Evolutionary conservation across 2,113 vertebrate species (phyloP), one percentile per base, ranked within the genome.

Genomic region (Oenanthe melanoleuca): DNA sequence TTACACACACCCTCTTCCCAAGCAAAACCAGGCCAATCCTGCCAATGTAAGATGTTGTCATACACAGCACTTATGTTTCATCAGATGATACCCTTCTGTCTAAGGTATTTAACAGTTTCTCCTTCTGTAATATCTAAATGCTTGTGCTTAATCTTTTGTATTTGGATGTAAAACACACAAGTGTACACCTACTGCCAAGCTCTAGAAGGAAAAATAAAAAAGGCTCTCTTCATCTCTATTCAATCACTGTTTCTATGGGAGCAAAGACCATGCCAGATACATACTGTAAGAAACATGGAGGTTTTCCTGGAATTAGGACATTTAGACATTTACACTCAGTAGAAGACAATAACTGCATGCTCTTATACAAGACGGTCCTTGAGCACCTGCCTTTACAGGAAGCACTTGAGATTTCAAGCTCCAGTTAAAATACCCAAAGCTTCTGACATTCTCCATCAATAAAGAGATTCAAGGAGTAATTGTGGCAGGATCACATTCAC

Each of bases 281-380:
- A 77, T 29, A 18, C 9, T 26, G 3, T 21, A 85, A 71, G 20
- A 78, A 73, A 29, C 4, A 2, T 1, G 5, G 21, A 5, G 0
- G 1, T 14, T 60, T 70, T 75, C 26, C 49, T 80, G 55, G 11
- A 88, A 57, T 49, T 52, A 31, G 21, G 77, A 64, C 12, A 64
- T 49, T 53, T 34, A 56, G 77, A 67, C 11, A 64, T 49, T 53
- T 34, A 56, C 28, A 52, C 26, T 69, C 29, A 57, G 24, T 22
- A 80, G 33, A 75, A 90, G 31, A 52, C 70, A 93, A 10, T 2
- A 88, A n/a, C 16, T 79, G 25, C 16, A 33, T 22, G 26, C 6
- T 75, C 17, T 80, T 60, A 64, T 0, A 1, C 10, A 64, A 72
- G 34, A 31, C 6, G 56, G 17, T 47, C 53, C 34, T 56, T 60